A percentile compares a stretch with the other conserved stretches of the same genome.
Conservation (phyloP, 2,113 vertebrate genomes). For the Corvus moneduloides region DNA sequence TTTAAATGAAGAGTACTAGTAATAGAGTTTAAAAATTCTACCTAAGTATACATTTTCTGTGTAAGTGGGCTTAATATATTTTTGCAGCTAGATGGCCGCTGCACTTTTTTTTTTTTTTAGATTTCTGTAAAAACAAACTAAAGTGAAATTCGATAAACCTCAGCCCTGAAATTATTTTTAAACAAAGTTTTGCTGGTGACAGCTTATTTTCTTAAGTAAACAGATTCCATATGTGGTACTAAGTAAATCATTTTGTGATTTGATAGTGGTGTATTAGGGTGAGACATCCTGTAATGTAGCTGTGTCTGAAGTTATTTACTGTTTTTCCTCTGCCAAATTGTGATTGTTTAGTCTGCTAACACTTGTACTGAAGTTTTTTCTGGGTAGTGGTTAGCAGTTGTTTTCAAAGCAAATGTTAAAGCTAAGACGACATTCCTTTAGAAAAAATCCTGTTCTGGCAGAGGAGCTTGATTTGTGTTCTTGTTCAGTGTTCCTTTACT, state of each 20-base stretch:
- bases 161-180: constrained; percentile 68
- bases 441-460: constrained; percentile 82
- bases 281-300: constrained; percentile 79
- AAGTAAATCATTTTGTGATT: constrained; percentile 74
- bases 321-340: constrained; percentile 80
- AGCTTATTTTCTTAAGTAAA: constrained; percentile 83
- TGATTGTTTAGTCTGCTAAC: constrained; percentile 95
- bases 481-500: constrained; percentile 86
- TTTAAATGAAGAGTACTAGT: neutral
- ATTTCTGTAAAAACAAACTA: constrained; percentile 64
- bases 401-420: constrained; percentile 89
- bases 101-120: constrained; percentile 2
- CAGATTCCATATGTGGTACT: constrained; percentile 78
- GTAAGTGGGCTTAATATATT: constrained; percentile 8
- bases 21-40: constrained; percentile 1
- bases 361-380: constrained; percentile 83
- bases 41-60: neutral
- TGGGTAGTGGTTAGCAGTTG: constrained; percentile 85
- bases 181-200: constrained; percentile 60
- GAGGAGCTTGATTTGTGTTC: constrained; percentile 89
- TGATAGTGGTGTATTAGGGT: constrained; percentile 83
- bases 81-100: neutral
- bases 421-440: constrained; percentile 79
- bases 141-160: constrained; percentile 45
- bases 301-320: constrained; percentile 85